A percentile compares a stretch with the other conserved stretches of the same genome.
phyloP scores from a whole-genome alignment of 2,113 vertebrate species.

The Larimichthys crocea region DNA sequence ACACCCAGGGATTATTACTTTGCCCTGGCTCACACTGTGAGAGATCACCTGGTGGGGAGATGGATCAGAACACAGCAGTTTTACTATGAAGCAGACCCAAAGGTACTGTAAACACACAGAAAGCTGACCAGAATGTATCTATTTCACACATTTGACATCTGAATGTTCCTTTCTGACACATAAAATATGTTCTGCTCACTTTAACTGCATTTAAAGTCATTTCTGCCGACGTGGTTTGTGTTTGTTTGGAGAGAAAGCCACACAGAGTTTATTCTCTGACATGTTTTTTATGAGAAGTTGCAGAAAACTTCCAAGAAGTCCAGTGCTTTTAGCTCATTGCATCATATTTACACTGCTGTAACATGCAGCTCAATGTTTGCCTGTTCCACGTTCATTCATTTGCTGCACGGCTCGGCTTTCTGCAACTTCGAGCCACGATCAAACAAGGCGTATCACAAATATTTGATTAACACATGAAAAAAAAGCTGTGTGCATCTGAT shows the following conservation, averaged over 20 bases:
- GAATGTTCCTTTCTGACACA: background rate
- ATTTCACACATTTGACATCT: background rate
- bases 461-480: background rate
- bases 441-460: background rate
- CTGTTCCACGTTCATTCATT: background rate
- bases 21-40: conserved; percentile 92
- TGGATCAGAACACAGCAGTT: conserved; percentile 97
- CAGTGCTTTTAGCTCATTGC: conserved; percentile 22
- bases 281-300: background rate
- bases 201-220: background rate
- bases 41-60: conserved; percentile 94
- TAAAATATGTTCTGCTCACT: background rate
- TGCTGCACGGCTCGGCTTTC: background rate
- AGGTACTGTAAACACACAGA: conserved; percentile 81
- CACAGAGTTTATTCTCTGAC: accelerated
- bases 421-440: background rate
- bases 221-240: background rate
- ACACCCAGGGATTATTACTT: conserved; percentile 93
- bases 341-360: conserved; percentile 1
- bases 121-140: background rate
- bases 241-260: conserved; percentile 2
- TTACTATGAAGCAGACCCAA: conserved; percentile 93
- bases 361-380: background rate
- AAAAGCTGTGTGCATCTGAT: background rate
- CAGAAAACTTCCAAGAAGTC: background rate